Evolutionary conservation across 2,888 invertebrate species (phyloP), one percentile per base, ranked within the genome.

Genomic region (Diachrysia chrysitis): DNA sequence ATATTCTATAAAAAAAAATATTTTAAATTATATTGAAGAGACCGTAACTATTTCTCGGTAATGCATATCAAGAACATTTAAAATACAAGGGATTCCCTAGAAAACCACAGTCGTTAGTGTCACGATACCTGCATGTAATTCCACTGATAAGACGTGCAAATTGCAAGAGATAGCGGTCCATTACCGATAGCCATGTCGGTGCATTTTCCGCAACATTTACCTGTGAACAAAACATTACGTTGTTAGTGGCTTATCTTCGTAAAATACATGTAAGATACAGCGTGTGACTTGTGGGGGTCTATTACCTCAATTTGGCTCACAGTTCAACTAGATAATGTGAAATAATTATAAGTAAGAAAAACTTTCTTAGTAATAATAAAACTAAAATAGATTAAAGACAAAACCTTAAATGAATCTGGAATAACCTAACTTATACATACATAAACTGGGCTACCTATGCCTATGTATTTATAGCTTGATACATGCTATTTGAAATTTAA

Each of bases 211-310:
- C 23, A 2, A 25, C 35, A 60, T 42, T 58, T 76, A 76, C 76
- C 76, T 76, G 76, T 53, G 35, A 78, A 74, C 55, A 76, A 76
- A 78, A 74, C 19, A 75, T 12, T 25, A 21, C 25, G 6, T 60
- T 17, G 6, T 75, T 78, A 75, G 60, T 29, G 53, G 21, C 29
- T 73, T 78, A 67, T 72, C 61, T 67, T 61, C 12, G 35, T 4
- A 14, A 56, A 19, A 19, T 37, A 37, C 37, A 16, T 37, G 42
- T 14, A 5, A 42, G 42, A 42, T 42, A 42, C 5, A n/a, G 42
- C 42, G 42, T 5, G 7, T n/a, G n/a, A 42, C n/a, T 42, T 16
- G 42, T 42, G 42, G 42, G 42, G 42, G 42, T 6, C 42, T 42
- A 42, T 42, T 42, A 42, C 42, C 42, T n/a, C 42, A 42, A 42